phyloP scores from a whole-genome alignment of 1,140 invertebrate species.

The Brachionus manjavacas region DNA sequence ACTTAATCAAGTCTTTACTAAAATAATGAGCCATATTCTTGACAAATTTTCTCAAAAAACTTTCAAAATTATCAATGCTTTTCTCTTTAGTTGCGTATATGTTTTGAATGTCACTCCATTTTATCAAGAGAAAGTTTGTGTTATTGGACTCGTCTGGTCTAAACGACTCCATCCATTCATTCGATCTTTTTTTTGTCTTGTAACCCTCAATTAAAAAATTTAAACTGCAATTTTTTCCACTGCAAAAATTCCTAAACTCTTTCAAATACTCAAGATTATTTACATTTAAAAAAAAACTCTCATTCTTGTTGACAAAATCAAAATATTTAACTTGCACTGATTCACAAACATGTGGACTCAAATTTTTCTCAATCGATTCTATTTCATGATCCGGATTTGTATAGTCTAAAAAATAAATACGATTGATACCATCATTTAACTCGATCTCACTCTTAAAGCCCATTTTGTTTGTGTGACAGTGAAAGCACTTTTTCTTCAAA shows the following conservation, averaged over 20 bases:
- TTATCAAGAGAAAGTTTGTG: neutral
- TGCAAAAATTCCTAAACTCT: neutral
- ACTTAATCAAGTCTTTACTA: neutral
- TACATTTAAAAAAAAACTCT: neutral
- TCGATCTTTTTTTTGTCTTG: neutral
- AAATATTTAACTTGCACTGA: neutral
- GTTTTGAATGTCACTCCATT: slow-evolving; percentile 19
- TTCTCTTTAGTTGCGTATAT: neutral
- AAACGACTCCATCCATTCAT: neutral
- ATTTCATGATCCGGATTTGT: neutral
- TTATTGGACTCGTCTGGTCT: neutral
- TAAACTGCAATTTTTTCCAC: neutral
- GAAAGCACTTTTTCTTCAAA: neutral
- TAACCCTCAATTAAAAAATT: neutral
- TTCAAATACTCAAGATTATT: neutral
- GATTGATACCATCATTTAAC: neutral
- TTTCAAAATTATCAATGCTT: neutral
- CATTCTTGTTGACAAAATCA: neutral
- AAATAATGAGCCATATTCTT: neutral
- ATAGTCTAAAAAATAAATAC: neutral
- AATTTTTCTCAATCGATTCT: neutral
- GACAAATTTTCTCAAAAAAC: neutral
- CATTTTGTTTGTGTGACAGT: slow-evolving; percentile 27
- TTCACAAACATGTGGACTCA: neutral
- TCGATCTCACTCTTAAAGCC: slow-evolving; percentile 10